These are phyloP conservation scores for Procambarus clarkii DNA, from an alignment of 1,140 invertebrate genomes.

Conservation along the genomic window DNA sequence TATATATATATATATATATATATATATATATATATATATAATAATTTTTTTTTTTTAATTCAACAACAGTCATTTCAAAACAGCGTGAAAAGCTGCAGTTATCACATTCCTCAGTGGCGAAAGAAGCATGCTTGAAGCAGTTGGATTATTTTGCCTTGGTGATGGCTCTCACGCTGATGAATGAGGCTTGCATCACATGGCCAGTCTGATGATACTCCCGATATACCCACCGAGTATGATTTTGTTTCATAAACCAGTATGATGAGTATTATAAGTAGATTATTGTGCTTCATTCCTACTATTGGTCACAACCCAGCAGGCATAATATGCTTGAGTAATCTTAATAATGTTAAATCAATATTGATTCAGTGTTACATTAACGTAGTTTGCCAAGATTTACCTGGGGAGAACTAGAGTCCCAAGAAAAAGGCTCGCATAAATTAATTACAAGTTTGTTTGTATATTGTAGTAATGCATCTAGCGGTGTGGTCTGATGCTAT, in stretches of 20 bases:
- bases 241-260: slow-evolving; percentile 15
- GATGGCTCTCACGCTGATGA: not conserved
- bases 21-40: too few species aligned
- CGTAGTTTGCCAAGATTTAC: too few species aligned
- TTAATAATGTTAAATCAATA: not conserved
- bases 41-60: not conserved
- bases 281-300: not conserved
- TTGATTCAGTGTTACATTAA: too few species aligned
- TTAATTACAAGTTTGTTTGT: not conserved
- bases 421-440: not conserved
- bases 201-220: not conserved
- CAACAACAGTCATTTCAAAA: not conserved
- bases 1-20: too few species aligned
- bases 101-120: not conserved
- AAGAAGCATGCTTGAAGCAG: not conserved
- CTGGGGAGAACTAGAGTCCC: not conserved
- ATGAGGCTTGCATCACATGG: not conserved
- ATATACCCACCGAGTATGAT: slow-evolving; percentile 8
- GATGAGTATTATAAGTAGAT: slow-evolving; percentile 15
- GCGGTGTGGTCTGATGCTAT: not conserved
- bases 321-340: too few species aligned
- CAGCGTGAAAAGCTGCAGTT: not conserved
- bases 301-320: not conserved
- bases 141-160: not conserved
- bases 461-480: not conserved